Evolutionary conservation across 2,113 vertebrate species (phyloP), one percentile per base, ranked within the genome.

Genomic region (Spheniscus mendiculus): DNA sequence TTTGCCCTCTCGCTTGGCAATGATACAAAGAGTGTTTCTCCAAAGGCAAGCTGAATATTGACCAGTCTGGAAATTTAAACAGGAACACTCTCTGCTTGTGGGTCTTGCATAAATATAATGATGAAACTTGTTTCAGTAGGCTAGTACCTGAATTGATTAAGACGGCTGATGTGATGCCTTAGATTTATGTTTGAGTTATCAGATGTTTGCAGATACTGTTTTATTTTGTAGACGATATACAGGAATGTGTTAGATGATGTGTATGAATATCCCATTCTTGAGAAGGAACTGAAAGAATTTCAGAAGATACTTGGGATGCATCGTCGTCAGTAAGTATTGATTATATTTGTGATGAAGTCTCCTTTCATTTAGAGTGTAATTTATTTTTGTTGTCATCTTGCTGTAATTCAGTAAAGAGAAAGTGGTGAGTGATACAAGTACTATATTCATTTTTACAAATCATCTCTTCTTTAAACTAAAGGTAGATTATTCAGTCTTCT

Each of bases 231-330:
- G 99, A 99, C 99, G 1, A 98, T 99, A 97, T 99, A 99, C 94
- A 99, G 99, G 50, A 99, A 98, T 42, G 98, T 99, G 61, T 96
- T 99, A 92, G 99, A 99, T 97, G 99, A 99, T 93, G 98, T 99
- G 36, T 99, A 99, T 80, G 99, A 99, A 90, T 99, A 99, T 90
- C 99, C 99, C 0, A 63, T 98, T 66, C 98, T 99, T 90, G 99
- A 99, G 97, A 99, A 99, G 67, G 99, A 99, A 30, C 91, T 99
- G 90, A 99, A 98, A 97, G 99, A 99, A 93, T 99, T 99, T 94
- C 99, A 99, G 93, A 99, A 98, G 96, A 98, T 99, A 86, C 98
- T 99, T 77, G 98, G 99, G 66, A 98, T 99, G 98, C 99, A 99
- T 91, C 99, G 99, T 87, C 99, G 99, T 83, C 99, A 99, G 99